These are phyloP conservation scores for Nestor notabilis DNA, from an alignment of 2,113 vertebrate genomes.

Conservation along the genomic window DNA sequence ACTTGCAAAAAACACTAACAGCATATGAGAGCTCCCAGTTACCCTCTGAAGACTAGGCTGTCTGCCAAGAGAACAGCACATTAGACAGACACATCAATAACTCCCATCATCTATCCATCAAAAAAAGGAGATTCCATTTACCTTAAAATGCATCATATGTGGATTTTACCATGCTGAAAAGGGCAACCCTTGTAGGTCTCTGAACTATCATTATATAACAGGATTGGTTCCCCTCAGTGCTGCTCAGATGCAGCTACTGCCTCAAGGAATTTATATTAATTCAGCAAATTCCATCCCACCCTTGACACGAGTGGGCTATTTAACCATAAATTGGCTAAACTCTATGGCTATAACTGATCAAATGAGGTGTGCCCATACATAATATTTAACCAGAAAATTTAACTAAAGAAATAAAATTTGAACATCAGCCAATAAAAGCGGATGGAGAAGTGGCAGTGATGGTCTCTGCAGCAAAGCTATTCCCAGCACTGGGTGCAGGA, in stretches of 20 bases:
- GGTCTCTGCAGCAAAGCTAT: background rate
- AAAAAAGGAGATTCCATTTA: conserved; percentile 27
- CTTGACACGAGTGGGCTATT: background rate
- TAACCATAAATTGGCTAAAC: conserved; percentile 43
- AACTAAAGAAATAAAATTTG: conserved; percentile 45
- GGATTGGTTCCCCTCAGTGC: conserved; percentile 31
- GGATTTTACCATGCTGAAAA: conserved; percentile 38
- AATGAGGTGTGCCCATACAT: conserved; percentile 25
- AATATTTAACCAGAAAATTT: conserved; percentile 49
- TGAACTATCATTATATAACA: conserved; percentile 14
- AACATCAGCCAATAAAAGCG: conserved; percentile 3
- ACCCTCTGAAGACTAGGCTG: conserved; percentile 14
- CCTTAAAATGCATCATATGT: conserved; percentile 35
- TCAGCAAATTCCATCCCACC: background rate
- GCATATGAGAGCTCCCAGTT: background rate
- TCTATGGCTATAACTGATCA: conserved; percentile 22
- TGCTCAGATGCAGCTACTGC: background rate
- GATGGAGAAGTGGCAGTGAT: background rate
- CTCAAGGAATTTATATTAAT: conserved; percentile 51
- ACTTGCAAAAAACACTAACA: background rate
- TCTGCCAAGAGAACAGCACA: conserved; percentile 14
- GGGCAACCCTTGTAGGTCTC: background rate
- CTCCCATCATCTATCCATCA: conserved; percentile 4
- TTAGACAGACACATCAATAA: conserved; percentile 25
- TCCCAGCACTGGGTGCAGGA: background rate